Evolutionary conservation across 2,888 invertebrate genomes (phyloP), one percentile per base, ranked within the genome.

Genomic region (Poecilobothrus nobilitatus): DNA sequence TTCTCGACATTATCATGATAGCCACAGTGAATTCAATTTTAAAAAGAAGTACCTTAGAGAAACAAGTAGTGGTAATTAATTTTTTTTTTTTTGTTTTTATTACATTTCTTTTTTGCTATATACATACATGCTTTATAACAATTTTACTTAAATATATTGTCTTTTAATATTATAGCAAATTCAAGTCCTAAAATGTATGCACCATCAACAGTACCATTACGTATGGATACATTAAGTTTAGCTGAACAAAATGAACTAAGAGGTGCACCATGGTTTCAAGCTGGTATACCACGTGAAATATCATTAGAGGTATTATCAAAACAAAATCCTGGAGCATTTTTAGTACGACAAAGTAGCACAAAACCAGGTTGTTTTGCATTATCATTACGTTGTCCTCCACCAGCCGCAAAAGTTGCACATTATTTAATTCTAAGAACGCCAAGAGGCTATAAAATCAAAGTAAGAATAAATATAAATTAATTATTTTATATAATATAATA

Each of bases 211-310:
- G 41, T 53, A 53, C 75, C 80, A 15, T 78, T 81, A 63, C 78
- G 80, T 18, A 79, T 87, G 71, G 89, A 90, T 78, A 88, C 89
- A 73, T 83, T 90, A 69, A 87, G 87, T 75, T 85, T 86, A 77
- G 84, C 86, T 70, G 87, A 88, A 78, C 92, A 93, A 79, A 93
- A 92, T 72, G 91, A 92, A 76, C 87, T 94, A 69, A 85, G 93
- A 66, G 88, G 91, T 72, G 95, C 95, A 66, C 93, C 95, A 9
- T 97, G 96, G 97, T 97, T 95, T 83, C 96, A 97, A 82, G 95
- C 95, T 67, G 96, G 96, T 21, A 95, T 97, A 76, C 96, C 96
- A 10, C 87, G 96, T 85, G 96, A 89, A 82, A 95, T 96, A 76
- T 95, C 96, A 12, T 83, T 97, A 75, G 96, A 97, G 82, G 94